Evolutionary conservation across 2,113 vertebrate species (phyloP), one percentile per base, ranked within the genome.

Genomic region (Rhodinocichla rosea): DNA sequence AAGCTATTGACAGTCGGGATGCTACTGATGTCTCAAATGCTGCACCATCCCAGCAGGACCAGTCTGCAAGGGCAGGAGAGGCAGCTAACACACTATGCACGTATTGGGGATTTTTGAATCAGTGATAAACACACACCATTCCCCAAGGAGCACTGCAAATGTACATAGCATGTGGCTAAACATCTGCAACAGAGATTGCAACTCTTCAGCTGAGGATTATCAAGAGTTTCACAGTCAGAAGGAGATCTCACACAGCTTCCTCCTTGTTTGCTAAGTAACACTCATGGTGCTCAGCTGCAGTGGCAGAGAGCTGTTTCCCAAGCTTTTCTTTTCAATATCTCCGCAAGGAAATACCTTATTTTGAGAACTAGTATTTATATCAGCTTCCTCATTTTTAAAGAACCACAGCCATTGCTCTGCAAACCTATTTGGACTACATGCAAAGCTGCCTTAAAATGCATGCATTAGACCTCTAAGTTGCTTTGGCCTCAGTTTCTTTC

Each of bases 31-130:
- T 53, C 47, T 69, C 49, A 64, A 65, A 73, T 4, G 8, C n/a
- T 71, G 32, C 9, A 53, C 18, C 47, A 74, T 10, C 32, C 74
- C 57, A 80, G n/a, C 59, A 55, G 33, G 24, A 87, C 20, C 49
- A 62, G n/a, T 42, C 27, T 62, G 16, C 20, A 69, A 18, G 0
- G 45, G 50, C n/a, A 68, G 45, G 37, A 91, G 35, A 44, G 15
- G 27, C 2, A 5, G 47, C n/a, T 91, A 67, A 76, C 0, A 3
- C 1, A 1, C 21, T 5, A 4, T 3, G 26, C 9, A 44, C 18
- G 59, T 44, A 42, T 0, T 18, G 22, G 6, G 27, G 28, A 19
- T 35, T 87, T 87, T n/a, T 73, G 24, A 35, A 40, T 37, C 0
- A 0, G 44, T 26, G 47, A 83, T 50, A 78, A 92, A 77, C n/a